A percentile compares a stretch with the other conserved stretches of the same genome.
These are phyloP conservation scores for Pandion haliaetus DNA, from an alignment of 2,113 vertebrate species.

Conservation along the genomic window DNA sequence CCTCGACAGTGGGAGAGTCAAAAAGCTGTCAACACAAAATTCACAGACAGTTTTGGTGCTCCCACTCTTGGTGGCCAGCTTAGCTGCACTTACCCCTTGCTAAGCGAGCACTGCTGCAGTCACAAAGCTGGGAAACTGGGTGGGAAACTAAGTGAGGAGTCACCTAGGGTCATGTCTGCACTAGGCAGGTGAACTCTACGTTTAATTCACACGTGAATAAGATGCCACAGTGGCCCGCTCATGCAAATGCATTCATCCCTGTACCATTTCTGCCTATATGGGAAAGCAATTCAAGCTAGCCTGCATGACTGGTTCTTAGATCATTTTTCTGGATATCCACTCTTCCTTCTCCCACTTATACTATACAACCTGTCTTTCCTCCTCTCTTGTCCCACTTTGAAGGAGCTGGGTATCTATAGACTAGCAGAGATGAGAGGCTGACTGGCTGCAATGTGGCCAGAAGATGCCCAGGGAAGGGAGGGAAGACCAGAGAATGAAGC, in stretches of 20 bases:
- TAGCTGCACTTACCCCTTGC: not conserved
- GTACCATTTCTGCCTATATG: not conserved
- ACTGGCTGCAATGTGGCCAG: not conserved
- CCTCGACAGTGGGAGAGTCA: not conserved
- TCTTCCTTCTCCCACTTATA: not conserved
- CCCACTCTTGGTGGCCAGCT: not conserved
- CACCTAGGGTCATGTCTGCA: not conserved
- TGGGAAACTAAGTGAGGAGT: not conserved
- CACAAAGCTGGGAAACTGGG: not conserved
- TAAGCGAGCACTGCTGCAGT: not conserved
- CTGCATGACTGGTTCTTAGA: not conserved
- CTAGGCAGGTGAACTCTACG: rapidly evolving
- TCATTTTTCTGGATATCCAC: not conserved
- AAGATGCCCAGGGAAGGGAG: not conserved
- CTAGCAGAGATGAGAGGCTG: not conserved
- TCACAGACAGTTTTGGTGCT: not conserved
- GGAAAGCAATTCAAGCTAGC: not conserved
- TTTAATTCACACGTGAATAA: rapidly evolving
- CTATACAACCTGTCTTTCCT: not conserved
- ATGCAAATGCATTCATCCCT: not conserved
- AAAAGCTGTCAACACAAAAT: not conserved
- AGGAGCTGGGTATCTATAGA: not conserved
- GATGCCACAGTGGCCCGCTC: not conserved
- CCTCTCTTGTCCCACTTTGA: not conserved
- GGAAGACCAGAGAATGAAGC: not conserved